These are phyloP conservation scores for Heloderma charlesbogerti DNA, from an alignment of 2,113 vertebrate species.

Conservation along the genomic window DNA sequence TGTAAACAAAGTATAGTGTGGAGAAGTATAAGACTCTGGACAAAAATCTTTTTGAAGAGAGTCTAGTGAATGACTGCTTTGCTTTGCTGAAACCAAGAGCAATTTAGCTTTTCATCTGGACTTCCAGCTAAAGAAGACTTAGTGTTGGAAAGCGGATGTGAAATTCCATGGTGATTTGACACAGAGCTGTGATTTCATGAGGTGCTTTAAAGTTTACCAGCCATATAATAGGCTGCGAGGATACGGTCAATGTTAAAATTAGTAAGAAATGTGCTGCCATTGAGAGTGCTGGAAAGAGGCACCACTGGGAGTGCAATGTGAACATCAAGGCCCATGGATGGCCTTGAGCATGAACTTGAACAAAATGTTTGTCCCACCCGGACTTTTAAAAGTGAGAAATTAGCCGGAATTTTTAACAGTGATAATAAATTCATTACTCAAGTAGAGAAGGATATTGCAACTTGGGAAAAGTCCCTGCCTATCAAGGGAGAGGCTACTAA, in stretches of 20 bases:
- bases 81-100: slow-evolving; percentile 11
- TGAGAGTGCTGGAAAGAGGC: slow-evolving; percentile 11
- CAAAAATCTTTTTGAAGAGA: slow-evolving; percentile 62
- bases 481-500: neutral
- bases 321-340: slow-evolving; percentile 7
- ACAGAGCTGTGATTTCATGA: fast-evolving
- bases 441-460: slow-evolving; percentile 15
- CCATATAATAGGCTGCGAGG: neutral
- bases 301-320: slow-evolving; percentile 3
- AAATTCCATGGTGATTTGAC: slow-evolving; percentile 17
- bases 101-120: slow-evolving; percentile 49
- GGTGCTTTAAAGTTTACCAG: slow-evolving; percentile 7
- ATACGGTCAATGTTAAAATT: slow-evolving; percentile 20
- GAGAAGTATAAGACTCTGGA: slow-evolving; percentile 63
- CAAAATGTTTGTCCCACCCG: slow-evolving; percentile 44
- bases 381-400: slow-evolving; percentile 53
- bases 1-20: slow-evolving; percentile 53
- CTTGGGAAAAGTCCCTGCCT: slow-evolving; percentile 2
- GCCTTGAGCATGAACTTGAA: slow-evolving; percentile 40
- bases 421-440: slow-evolving; percentile 38
- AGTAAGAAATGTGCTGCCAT: slow-evolving; percentile 18
- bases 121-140: slow-evolving; percentile 49
- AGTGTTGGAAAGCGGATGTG: slow-evolving; percentile 32
- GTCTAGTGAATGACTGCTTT: slow-evolving; percentile 38
- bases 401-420: slow-evolving; percentile 13